Base-by-base conservation (phyloP, 2,888 invertebrate genomes). In the Ormyrus pomaceus region DNA sequence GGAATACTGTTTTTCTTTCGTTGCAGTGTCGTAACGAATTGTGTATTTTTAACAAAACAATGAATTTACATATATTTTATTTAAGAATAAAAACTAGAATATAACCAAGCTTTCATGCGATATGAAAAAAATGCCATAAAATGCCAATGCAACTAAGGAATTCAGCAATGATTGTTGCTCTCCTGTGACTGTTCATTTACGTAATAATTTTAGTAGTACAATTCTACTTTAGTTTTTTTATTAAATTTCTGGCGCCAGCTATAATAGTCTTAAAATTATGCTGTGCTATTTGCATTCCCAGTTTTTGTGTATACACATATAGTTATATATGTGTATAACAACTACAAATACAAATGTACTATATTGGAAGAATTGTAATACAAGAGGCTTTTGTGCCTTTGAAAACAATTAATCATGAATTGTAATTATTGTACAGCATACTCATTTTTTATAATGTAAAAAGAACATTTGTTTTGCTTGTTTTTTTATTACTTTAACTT, bases 371-470 rank as follows among this genome's bases (percentile, higher is more conserved):
- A 53, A 69, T 82, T 81, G 34, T 72, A 51, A 72, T 62, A 74
- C 45, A 78, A 71, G 50, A 74, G 81, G 79, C 79, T 74, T 76
- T 70, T 62, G 81, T 82, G 83, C 83, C 82, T 83, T 83, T 76
- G 19, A 72, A 69, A 80, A 58, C 79, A 70, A 79, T 65, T 81
- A 80, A 77, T 79, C 69, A 73, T 81, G 74, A 80, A 80, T 61
- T 83, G 83, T 82, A 82, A 83, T 82, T 83, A 82, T 79, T 83
- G 83, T 83, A 83, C 72, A 82, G 75, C 77, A 78, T 72, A 48
- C 50, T 78, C 45, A 69, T 58, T 80, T 83, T 82, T 59, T 77
- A 75, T 72, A 73, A 78, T 61, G 79, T 79, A 78, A 77, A 76
- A 75, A 74, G 80, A 71, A 19, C 56, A 56, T 68, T 71, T 34